phyloP scores from a whole-genome alignment of 2,113 vertebrate genomes.

The Falco punctatus region DNA sequence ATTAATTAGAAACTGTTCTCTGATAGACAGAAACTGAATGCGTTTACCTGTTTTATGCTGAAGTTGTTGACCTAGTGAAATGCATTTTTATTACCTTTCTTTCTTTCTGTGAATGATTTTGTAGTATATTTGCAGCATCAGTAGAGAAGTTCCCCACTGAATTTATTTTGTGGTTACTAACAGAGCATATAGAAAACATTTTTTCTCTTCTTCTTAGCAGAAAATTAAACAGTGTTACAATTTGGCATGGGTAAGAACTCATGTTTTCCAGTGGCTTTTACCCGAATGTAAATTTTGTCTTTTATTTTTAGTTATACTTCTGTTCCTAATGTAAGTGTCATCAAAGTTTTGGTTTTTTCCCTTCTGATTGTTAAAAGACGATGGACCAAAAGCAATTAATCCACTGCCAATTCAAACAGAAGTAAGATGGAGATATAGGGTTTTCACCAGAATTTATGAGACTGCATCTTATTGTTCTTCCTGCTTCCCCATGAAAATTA shows the following conservation, averaged over 20 bases:
- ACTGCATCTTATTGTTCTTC: neutral
- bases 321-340: neutral
- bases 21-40: neutral
- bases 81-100: neutral
- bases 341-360: neutral
- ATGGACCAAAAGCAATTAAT: neutral
- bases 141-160: neutral
- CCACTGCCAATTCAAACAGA: neutral
- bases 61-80: constrained; percentile 11
- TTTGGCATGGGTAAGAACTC: constrained; percentile 8
- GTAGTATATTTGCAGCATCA: neutral
- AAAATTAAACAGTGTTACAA: constrained; percentile 62
- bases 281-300: neutral
- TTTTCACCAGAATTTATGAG: neutral
- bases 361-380: neutral
- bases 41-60: neutral
- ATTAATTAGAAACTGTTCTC: neutral
- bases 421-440: neutral
- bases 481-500: neutral
- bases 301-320: constrained; percentile 22
- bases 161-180: constrained; percentile 48
- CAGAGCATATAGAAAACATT: constrained; percentile 12
- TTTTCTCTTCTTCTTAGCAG: constrained; percentile 58
- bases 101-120: neutral
- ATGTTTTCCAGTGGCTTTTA: constrained; percentile 26